These are phyloP conservation scores for Porites evermanni DNA, from an alignment of 92 coral and sea anemone genomes.

Conservation along the genomic window DNA sequence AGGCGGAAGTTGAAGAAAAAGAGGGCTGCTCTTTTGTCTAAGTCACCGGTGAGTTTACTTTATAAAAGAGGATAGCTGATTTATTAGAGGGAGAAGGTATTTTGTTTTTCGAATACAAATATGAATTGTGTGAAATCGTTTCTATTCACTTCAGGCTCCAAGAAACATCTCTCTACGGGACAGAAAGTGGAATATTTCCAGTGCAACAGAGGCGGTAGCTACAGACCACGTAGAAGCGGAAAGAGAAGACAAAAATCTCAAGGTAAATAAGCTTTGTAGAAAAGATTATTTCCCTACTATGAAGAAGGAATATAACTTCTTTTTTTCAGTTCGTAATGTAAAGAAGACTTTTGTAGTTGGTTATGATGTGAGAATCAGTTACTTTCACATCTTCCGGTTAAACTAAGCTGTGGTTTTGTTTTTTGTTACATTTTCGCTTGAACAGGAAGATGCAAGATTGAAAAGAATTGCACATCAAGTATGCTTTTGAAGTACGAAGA, in stretches of 20 bases:
- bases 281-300: neutral
- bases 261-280: conserved; percentile 28
- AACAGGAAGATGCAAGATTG: conserved; percentile 58
- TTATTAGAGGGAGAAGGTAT: no score
- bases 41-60: conserved; percentile 47
- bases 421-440: conserved; percentile 12
- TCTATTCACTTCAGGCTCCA: neutral
- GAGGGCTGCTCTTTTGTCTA: conserved; percentile 57
- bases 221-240: conserved; percentile 34
- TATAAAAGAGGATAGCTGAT: no score
- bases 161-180: neutral
- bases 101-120: no score
- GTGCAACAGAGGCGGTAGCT: conserved; percentile 53
- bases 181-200: conserved; percentile 51
- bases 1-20: conserved; percentile 48
- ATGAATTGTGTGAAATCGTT: neutral
- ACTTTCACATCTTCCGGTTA: neutral
- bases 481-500: conserved; percentile 13
- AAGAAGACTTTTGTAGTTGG: conserved; percentile 7
- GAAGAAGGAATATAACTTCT: conserved; percentile 1
- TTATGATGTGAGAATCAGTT: neutral
- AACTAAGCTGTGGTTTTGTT: neutral
- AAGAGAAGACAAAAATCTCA: conserved; percentile 55
- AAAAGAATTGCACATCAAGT: conserved; percentile 57
- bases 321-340: conserved; percentile 8